Conservation (phyloP, 1,140 invertebrate genomes). For the Heliothis virescens region DNA sequence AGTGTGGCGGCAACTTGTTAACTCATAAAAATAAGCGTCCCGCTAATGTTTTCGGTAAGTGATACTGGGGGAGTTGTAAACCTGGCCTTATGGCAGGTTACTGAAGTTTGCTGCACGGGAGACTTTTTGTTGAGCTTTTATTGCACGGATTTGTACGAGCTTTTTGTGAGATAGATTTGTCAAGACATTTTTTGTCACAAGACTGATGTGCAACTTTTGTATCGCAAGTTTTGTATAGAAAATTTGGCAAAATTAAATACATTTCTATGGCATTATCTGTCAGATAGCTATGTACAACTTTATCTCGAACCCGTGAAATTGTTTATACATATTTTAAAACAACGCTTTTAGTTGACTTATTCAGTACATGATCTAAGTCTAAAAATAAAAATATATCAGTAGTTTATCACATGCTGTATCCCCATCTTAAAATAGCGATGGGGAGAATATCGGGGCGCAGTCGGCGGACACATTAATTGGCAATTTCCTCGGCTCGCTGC, state of each 20-base stretch:
- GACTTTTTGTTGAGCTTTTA: too few relatives aligned
- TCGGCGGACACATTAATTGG: conserved; percentile 56
- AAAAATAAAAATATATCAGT: neutral
- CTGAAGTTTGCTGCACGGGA: neutral
- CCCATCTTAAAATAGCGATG: conserved; percentile 37
- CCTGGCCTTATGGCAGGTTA: conserved; percentile 7
- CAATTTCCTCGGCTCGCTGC: conserved; percentile 55
- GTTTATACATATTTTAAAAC: neutral
- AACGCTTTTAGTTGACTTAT: neutral
- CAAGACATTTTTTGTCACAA: too few relatives aligned
- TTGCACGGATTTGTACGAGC: too few relatives aligned
- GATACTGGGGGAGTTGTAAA: conserved; percentile 10
- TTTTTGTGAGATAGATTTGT: too few relatives aligned
- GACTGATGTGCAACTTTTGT: too few relatives aligned
- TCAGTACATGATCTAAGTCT: neutral
- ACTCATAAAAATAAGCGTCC: conserved; percentile 30
- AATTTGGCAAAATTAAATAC: too few relatives aligned
- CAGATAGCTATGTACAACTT: too few relatives aligned
- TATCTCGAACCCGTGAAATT: too few relatives aligned
- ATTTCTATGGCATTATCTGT: neutral
- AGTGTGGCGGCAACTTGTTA: conserved; percentile 26
- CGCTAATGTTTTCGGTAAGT: conserved; percentile 8
- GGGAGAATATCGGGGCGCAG: conserved; percentile 49
- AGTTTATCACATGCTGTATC: conserved; percentile 25
- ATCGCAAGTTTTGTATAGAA: too few relatives aligned